Percentiles rank a stretch among this genome's conserved stretches.
Conservation (phyloP, 2,888 invertebrate genomes). For the Crematogaster levior region DNA sequence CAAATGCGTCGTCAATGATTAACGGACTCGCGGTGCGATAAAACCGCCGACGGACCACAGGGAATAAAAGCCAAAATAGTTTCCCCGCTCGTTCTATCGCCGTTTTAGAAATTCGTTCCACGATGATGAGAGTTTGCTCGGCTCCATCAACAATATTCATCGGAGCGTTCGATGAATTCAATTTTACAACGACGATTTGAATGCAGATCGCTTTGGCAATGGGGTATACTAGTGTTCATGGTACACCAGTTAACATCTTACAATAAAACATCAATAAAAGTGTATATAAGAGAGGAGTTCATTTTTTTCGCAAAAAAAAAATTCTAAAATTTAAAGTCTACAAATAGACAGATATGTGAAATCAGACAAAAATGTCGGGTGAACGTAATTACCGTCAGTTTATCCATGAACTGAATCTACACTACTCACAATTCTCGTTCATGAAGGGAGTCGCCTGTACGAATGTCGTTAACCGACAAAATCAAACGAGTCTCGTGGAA, state of each 20-base stretch:
- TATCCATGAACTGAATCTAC: neutral
- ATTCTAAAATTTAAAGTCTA: neutral
- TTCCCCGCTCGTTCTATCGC: slow-evolving; percentile 41
- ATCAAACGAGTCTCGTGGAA: neutral
- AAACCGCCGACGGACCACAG: slow-evolving; percentile 56
- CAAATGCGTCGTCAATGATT: slow-evolving; percentile 46
- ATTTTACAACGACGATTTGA: slow-evolving; percentile 34
- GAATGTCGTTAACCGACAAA: slow-evolving; percentile 21
- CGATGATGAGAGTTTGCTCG: slow-evolving; percentile 11
- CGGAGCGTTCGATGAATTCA: slow-evolving; percentile 33
- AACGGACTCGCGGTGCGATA: slow-evolving; percentile 50
- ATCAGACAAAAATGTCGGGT: neutral
- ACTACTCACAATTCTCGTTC: neutral
- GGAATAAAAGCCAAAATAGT: slow-evolving; percentile 57
- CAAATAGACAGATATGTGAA: neutral
- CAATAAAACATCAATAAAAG: neutral
- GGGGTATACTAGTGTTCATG: neutral
- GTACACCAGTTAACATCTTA: neutral
- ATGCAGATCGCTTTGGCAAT: slow-evolving; percentile 30
- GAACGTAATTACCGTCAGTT: neutral
- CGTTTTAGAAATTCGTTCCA: slow-evolving; percentile 15
- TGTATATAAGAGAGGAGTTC: neutral
- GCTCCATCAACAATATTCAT: slow-evolving; percentile 24
- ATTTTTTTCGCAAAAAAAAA: slow-evolving; percentile 7
- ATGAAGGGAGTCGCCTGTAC: neutral